Conservation (phyloP, 2,113 vertebrate genomes). For the Phyllostomus discolor region DNA sequence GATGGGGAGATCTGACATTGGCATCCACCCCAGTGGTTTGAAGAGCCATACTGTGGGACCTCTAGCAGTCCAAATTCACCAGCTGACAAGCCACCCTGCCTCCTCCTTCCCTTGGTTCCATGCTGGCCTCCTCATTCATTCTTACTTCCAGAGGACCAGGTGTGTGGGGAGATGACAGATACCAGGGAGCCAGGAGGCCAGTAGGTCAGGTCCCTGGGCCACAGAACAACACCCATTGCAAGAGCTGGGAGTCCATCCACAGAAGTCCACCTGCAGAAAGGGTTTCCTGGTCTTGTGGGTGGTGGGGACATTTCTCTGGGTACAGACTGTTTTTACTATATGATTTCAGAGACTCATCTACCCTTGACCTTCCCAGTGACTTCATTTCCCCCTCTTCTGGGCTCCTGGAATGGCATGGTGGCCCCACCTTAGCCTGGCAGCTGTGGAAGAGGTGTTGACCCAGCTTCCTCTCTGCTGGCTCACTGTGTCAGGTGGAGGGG, state of each 20-base stretch:
- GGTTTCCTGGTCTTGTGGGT: not conserved
- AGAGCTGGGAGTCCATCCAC: not conserved
- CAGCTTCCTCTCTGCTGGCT: slow-evolving; percentile 34
- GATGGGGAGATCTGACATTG: not conserved
- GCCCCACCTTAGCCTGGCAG: slow-evolving; percentile 55
- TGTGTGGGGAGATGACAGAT: not conserved
- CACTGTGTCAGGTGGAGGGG: not conserved
- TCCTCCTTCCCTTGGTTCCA: not conserved
- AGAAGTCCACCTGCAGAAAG: not conserved
- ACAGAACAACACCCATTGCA: not conserved
- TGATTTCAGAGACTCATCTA: not conserved
- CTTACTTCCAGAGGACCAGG: not conserved
- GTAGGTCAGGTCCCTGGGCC: not conserved
- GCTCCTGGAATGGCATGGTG: slow-evolving; percentile 11
- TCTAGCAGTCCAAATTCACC: not conserved
- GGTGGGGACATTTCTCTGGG: not conserved
- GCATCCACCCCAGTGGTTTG: not conserved
- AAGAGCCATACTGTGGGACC: not conserved
- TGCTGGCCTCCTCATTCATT: not conserved
- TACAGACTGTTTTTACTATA: not conserved
- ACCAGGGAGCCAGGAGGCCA: not conserved
- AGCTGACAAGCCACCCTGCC: not conserved
- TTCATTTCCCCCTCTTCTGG: not conserved
- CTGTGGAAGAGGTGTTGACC: slow-evolving; percentile 12
- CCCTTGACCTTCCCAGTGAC: slow-evolving; percentile 3